A percentile compares a stretch with the other conserved stretches of the same genome.
phyloP scores from a whole-genome alignment of 2,113 vertebrate species.

The Nycticebus coucang region DNA sequence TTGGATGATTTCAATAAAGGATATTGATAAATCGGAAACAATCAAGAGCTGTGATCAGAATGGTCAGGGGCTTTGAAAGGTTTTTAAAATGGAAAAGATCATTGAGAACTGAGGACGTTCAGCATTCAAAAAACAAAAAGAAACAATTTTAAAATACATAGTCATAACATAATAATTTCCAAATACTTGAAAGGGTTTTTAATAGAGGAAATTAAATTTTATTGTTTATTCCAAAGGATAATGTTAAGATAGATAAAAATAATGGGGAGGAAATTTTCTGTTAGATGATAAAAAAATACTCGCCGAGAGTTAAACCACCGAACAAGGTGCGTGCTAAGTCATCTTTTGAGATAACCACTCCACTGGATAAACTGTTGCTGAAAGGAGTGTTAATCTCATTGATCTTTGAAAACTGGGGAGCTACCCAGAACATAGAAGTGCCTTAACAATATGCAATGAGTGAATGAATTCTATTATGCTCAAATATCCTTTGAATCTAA shows the following conservation, averaged over 20 bases:
- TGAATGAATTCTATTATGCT: background rate
- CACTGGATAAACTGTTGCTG: background rate
- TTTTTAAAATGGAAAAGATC: conserved; percentile 16
- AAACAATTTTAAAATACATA: background rate
- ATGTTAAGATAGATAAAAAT: background rate
- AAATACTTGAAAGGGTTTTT: conserved; percentile 3
- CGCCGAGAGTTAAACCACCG: background rate
- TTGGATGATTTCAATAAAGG: background rate
- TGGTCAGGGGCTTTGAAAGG: background rate
- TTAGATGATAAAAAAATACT: background rate
- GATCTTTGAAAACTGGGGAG: background rate
- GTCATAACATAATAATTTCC: background rate
- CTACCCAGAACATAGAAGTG: background rate
- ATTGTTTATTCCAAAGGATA: background rate
- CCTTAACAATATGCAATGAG: background rate
- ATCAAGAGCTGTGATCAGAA: background rate
- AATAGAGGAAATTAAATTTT: background rate
- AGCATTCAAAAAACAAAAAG: background rate
- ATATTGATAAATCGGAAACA: background rate
- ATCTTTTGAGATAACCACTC: background rate
- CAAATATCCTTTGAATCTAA: background rate
- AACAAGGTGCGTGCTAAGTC: background rate
- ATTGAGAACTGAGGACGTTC: background rate
- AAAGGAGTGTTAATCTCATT: background rate
- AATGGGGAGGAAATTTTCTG: background rate